These are phyloP conservation scores for Sinopyrophorus schimmeli DNA, from an alignment of 2,888 invertebrate genomes.

Conservation along the genomic window DNA sequence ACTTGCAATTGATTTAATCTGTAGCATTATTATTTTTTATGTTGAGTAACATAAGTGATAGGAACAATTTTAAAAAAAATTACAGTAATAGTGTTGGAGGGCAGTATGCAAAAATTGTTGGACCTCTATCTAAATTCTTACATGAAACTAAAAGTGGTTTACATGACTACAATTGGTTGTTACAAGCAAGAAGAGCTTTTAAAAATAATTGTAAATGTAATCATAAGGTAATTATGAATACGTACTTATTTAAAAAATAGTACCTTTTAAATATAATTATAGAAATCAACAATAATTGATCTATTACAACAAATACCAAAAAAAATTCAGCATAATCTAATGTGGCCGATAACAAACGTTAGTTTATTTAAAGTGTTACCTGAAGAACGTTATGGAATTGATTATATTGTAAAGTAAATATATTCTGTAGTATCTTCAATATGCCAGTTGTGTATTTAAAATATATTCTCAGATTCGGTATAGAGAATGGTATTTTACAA, in stretches of 20 bases:
- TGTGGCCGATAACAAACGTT: conserved; percentile 24
- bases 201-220: conserved; percentile 25
- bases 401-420: conserved; percentile 17
- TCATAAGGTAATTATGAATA: conserved; percentile 23
- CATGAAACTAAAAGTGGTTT: conserved; percentile 25
- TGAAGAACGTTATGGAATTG: conserved; percentile 26
- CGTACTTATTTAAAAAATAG: background rate
- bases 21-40: too few species aligned
- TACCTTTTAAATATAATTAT: background rate
- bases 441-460: conserved; percentile 2
- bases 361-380: conserved; percentile 22
- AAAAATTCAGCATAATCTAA: conserved; percentile 15
- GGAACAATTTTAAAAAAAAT: too few species aligned
- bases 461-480: conserved; percentile 33
- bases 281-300: conserved; percentile 11
- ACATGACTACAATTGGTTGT: conserved; percentile 36
- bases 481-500: conserved; percentile 31
- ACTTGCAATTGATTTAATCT: too few species aligned
- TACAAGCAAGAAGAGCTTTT: conserved; percentile 33
- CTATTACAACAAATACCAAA: conserved; percentile 21
- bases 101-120: background rate
- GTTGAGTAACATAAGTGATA: too few species aligned
- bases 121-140: too few species aligned
- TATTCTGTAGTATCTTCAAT: too few species aligned
- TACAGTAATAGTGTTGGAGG: too few species aligned